phyloP scores from a whole-genome alignment of 2,797 vertebrate genomes.

The Myotis vivesi region DNA sequence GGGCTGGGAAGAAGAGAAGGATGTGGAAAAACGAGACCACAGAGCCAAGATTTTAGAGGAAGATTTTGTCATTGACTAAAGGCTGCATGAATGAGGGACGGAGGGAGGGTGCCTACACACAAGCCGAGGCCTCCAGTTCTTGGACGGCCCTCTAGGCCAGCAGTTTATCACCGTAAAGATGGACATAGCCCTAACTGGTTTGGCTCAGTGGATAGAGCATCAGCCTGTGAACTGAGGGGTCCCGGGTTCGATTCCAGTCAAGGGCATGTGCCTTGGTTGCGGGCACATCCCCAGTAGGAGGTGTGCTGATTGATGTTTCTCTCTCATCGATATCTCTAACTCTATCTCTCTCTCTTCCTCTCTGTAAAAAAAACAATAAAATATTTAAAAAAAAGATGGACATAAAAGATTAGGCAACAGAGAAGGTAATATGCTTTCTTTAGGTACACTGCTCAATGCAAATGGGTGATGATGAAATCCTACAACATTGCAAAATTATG shows the following conservation, averaged over 20 bases:
- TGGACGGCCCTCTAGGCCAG: neutral
- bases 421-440: neutral
- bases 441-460: neutral
- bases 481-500: neutral
- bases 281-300: too few relatives aligned
- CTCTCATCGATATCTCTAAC: too few relatives aligned
- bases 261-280: too few relatives aligned
- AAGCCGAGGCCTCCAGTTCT: too few relatives aligned
- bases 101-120: neutral
- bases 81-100: neutral
- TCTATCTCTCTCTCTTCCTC: too few relatives aligned
- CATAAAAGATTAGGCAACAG: neutral
- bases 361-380: too few relatives aligned
- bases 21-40: neutral
- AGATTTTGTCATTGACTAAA: neutral
- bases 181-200: neutral
- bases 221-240: too few relatives aligned
- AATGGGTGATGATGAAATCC: neutral
- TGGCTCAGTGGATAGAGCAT: too few relatives aligned
- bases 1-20: neutral
- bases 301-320: too few relatives aligned
- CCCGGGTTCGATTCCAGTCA: too few relatives aligned
- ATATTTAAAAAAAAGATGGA: too few relatives aligned
- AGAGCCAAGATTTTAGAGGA: neutral
- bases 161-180: neutral